Conservation (phyloP, 2,888 invertebrate species). For the Harpalus rubripes region DNA sequence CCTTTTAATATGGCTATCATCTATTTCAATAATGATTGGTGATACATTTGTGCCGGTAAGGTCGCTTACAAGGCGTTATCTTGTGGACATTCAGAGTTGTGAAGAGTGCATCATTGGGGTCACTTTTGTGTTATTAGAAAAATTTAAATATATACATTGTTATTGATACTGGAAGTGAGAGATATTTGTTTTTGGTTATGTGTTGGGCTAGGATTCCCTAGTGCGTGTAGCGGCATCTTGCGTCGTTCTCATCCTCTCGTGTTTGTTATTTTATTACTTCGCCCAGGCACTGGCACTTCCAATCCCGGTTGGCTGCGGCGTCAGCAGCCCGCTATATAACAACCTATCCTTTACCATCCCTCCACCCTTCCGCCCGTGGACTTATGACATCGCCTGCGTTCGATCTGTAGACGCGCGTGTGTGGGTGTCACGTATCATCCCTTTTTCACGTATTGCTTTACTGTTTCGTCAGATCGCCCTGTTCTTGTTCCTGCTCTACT, state of each 20-base stretch:
- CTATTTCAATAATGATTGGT: too few species aligned
- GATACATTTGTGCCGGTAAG: too few species aligned
- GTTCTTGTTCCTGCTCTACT: slow-evolving; percentile 19
- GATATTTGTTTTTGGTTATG: neutral
- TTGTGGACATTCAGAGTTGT: too few species aligned
- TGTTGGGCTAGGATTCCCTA: neutral
- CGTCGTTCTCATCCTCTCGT: slow-evolving; percentile 67
- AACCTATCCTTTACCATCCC: slow-evolving; percentile 44
- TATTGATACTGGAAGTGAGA: neutral
- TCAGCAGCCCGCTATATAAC: slow-evolving; percentile 69
- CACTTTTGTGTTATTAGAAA: neutral
- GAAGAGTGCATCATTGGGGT: too few species aligned
- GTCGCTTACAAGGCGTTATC: too few species aligned
- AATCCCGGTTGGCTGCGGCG: slow-evolving; percentile 73
- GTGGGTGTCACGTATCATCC: slow-evolving; percentile 65
- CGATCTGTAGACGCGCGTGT: slow-evolving; percentile 37
- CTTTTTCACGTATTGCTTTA: slow-evolving; percentile 64
- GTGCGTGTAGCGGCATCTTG: slow-evolving; percentile 72
- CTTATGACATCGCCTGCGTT: slow-evolving; percentile 60
- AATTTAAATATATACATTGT: neutral
- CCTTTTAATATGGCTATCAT: too few species aligned
- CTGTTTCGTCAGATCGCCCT: slow-evolving; percentile 54
- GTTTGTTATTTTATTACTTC: slow-evolving; percentile 74
- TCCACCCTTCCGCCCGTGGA: slow-evolving; percentile 18
- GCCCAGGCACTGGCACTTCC: slow-evolving; percentile 71